Conservation (phyloP, 1,140 invertebrate genomes). For the Aphelenchoides avenae region DNA sequence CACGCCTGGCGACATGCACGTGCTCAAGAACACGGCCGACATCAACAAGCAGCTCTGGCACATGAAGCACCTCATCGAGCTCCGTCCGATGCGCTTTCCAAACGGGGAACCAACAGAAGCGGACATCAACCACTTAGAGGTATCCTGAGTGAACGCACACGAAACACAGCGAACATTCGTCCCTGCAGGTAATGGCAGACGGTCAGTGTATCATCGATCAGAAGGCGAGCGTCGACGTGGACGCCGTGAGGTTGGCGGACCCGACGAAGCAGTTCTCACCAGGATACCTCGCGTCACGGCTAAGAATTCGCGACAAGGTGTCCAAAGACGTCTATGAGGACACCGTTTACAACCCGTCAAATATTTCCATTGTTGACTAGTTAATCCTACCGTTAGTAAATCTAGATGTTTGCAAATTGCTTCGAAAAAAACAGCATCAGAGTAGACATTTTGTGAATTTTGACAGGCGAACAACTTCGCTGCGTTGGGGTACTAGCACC, state of each 20-base stretch:
- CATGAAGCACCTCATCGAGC: constrained; percentile 50
- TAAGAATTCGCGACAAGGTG: constrained; percentile 18
- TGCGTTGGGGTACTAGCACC: too few species aligned
- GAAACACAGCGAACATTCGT: too few species aligned
- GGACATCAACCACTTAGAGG: constrained; percentile 29
- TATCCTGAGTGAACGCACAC: constrained; percentile 41
- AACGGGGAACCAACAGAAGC: constrained; percentile 48
- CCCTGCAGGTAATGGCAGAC: too few species aligned
- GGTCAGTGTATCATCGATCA: constrained; percentile 26
- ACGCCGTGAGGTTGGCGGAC: constrained; percentile 28
- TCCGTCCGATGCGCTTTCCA: constrained; percentile 42
- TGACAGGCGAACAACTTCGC: too few species aligned
- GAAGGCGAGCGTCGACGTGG: constrained; percentile 1
- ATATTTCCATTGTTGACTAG: constrained; percentile 40
- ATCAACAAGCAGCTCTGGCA: constrained; percentile 47
- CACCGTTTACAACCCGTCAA: constrained; percentile 47
- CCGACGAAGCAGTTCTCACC: constrained; percentile 34
- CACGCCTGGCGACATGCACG: constrained; percentile 43
- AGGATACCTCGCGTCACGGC: constrained; percentile 18
- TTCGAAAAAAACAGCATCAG: too few species aligned
- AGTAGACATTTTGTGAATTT: too few species aligned
- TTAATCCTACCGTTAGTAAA: too few species aligned
- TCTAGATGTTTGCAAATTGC: too few species aligned
- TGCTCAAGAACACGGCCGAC: constrained; percentile 49
- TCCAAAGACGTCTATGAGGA: constrained; percentile 47